Percentiles rank a stretch among this genome's conserved stretches.
Evolutionary conservation across 2,888 invertebrate species (phyloP).

Genomic region (Drosophila falleni): DNA sequence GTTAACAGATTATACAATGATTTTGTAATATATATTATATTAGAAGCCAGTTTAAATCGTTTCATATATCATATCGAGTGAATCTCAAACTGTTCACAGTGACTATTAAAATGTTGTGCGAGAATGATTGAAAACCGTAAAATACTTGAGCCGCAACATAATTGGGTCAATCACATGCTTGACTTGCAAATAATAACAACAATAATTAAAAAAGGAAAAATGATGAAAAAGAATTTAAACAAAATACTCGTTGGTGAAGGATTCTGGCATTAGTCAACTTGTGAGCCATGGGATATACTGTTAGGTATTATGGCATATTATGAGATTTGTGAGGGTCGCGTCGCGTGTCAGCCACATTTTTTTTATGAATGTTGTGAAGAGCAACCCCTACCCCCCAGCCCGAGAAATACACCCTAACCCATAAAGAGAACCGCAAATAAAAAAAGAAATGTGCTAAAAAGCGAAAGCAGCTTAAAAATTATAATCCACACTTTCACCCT

Average conservation of each 20-base stretch:
- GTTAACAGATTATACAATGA: constrained; percentile 38
- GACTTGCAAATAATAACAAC: constrained; percentile 62
- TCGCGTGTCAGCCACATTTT: constrained; percentile 72
- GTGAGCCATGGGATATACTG: constrained; percentile 38
- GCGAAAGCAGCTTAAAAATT: constrained; percentile 79
- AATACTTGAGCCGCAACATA: neutral
- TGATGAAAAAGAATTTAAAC: constrained; percentile 49
- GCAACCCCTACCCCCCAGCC: constrained; percentile 54
- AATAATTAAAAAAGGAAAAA: constrained; percentile 45
- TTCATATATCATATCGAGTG: neutral
- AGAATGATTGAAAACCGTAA: constrained; percentile 3
- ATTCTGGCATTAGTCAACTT: constrained; percentile 40
- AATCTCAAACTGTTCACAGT: neutral
- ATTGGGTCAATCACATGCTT: constrained; percentile 70
- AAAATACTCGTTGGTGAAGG: constrained; percentile 38
- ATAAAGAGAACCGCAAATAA: constrained; percentile 71
- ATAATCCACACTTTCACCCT: constrained; percentile 80
- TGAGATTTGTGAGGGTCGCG: constrained; percentile 63
- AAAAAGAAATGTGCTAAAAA: constrained; percentile 46
- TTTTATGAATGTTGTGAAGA: constrained; percentile 11
- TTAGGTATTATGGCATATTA: constrained; percentile 57
- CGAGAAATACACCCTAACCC: constrained; percentile 27
- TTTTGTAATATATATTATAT: constrained; percentile 32
- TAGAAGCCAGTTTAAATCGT: neutral
- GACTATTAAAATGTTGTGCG: neutral